Evolutionary conservation across 2,113 vertebrate species (phyloP).

Genomic region (Chionomys nivalis): DNA sequence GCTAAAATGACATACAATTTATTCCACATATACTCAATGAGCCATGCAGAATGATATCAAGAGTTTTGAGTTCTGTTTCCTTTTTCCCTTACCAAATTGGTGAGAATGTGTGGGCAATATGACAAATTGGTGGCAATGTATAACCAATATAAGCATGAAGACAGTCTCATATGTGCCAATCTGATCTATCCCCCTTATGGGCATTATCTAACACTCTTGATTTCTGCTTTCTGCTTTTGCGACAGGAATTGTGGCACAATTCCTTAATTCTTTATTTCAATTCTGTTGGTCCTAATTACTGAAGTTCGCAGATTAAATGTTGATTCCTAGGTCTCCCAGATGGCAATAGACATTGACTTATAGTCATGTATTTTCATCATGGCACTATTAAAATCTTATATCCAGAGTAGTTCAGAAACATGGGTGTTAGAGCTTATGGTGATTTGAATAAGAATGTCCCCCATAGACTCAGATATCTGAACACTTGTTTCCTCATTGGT

Average conservation of each 20-base stretch:
- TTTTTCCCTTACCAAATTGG: not conserved
- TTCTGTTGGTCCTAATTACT: not conserved
- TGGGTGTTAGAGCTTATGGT: not conserved
- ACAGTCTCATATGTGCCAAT: not conserved
- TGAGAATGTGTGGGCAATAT: not conserved
- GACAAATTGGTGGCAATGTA: not conserved
- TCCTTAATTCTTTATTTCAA: not conserved
- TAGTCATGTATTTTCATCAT: not conserved
- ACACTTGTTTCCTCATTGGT: not conserved
- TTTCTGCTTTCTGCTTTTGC: not conserved
- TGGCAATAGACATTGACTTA: not conserved
- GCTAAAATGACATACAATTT: not conserved
- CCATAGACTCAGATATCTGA: not conserved
- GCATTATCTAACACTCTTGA: not conserved
- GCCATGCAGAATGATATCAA: not conserved
- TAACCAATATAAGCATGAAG: not conserved
- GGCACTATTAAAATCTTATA: not conserved
- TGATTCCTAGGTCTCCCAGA: not conserved
- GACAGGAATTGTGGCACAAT: accelerated
- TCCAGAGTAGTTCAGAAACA: not conserved
- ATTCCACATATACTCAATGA: not conserved
- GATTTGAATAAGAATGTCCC: too few relatives aligned
- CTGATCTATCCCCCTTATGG: not conserved
- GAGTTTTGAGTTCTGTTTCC: not conserved
- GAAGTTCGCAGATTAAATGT: not conserved